Percentiles rank a stretch among this genome's conserved stretches.
phyloP scores from a whole-genome alignment of 1,140 invertebrate species.

The Procambarus virginalis region DNA sequence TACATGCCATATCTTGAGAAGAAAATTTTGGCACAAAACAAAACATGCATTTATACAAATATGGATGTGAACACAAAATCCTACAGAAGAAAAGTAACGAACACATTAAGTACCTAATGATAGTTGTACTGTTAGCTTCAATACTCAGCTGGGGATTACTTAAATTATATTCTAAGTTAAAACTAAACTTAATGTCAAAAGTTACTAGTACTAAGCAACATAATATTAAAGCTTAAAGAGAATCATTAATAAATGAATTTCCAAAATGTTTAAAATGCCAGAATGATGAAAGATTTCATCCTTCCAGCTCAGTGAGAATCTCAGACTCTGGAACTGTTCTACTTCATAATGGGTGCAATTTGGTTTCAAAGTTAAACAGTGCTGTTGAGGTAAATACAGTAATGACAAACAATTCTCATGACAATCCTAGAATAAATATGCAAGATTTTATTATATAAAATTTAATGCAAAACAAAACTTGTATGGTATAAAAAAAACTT shows the following conservation, averaged over 20 bases:
- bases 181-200: too few species aligned
- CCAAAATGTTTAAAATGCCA: background rate
- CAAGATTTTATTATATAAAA: background rate
- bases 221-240: conserved; percentile 48
- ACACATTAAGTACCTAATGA: background rate
- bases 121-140: background rate
- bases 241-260: conserved; percentile 30
- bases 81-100: background rate
- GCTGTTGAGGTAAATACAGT: background rate
- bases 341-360: background rate
- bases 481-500: too few species aligned
- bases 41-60: background rate
- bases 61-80: background rate
- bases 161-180: background rate
- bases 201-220: conserved; percentile 14
- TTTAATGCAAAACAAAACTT: background rate
- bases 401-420: background rate
- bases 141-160: background rate
- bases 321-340: background rate
- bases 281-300: background rate
- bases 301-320: background rate
- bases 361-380: background rate
- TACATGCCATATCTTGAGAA: background rate
- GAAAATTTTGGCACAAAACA: background rate
- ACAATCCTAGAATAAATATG: background rate